Base-by-base conservation (phyloP, 2,113 vertebrate genomes). In the Cnemophilus loriae region DNA sequence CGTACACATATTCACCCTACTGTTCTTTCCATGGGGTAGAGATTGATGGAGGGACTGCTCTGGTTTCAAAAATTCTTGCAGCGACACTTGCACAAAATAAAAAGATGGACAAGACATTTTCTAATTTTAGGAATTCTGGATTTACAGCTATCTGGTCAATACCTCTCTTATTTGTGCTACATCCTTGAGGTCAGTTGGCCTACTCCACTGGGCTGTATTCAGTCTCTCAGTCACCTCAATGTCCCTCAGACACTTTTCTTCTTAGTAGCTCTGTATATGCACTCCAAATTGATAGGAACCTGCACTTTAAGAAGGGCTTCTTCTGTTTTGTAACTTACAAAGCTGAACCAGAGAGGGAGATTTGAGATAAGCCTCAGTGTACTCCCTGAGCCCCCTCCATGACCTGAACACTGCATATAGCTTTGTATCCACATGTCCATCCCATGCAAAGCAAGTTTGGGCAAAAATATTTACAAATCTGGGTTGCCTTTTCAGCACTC, bases 31-130 rank as follows among this genome's bases (percentile, higher is more conserved):
- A 46, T 84, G 65, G 15, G 19, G 14, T 35, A 56, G 30, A 27
- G 32, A 37, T 11, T 63, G 41, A 52, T 64, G 87, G 86, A 32
- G 47, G 44, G n/a, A 80, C 85, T 71, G 44, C 20, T 37, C 60
- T 76, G 7, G 35, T 85, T 94, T 82, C 80, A 87, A 50, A 88
- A 64, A 55, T 73, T 82, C 59, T 86, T 94, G 24, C 61, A 52
- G 19, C 37, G 61, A 16, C 37, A 16, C 35, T 88, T 49, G 20
- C 3, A 2, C 21, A 78, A 81, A 92, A 60, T 39, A 61, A 73
- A 83, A 87, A 53, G 7, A 47, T 22, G 35, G 13, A 56, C 20
- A 16, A 79, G 13, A 56, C 1, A 28, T 84, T 63, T 81, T 64
- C 37, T 39, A 30, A 24, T 71, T 89, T 64, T 41, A 84, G 42